Base-by-base conservation (phyloP, 2,888 invertebrate species). In the Ceriagrion tenellum region DNA sequence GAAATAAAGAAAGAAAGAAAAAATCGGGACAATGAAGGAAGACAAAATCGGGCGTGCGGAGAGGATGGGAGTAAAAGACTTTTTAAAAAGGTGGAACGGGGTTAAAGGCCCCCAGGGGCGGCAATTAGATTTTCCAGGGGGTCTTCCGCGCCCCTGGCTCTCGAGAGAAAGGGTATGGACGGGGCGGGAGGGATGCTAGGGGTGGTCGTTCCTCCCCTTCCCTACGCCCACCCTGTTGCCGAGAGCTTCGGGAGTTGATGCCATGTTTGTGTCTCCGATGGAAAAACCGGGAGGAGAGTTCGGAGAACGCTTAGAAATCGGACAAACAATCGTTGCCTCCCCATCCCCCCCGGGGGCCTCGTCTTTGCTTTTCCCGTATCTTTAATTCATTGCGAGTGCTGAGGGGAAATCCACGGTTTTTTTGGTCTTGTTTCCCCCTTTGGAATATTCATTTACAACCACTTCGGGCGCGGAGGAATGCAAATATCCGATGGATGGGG, bases 51-150 rank as follows among this genome's bases (percentile, higher is more conserved):
- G 69, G 69, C 20, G 59, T 18, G 69, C 47, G 47, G 47, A 47
- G 47, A 47, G 69, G n/a, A 26, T 26, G 12, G 69, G 26, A n/a
- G 81, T 3, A 30, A n/a, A 81, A 35, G 30, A 35, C 30, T 81
- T 35, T 26, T 81, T 81, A 35, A 81, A 69, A 69, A 69, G n/a
- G 69, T 47, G 47, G 12, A 69, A 6, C 13, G 35, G 81, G 35
- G 81, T 2, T 69, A 3, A 23, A 16, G 3, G 35, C 16, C 81
- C 69, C 26, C 30, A 35, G 16, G 81, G 81, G 35, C 35, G 13
- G 81, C 81, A 81, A 81, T 81, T 81, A 81, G 81, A 81, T 81
- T 81, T n/a, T n/a, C n/a, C 81, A 13, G 16, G 35, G 81, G 59
- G 59, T 59, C 81, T 26, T 23, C 26, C 26, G 69, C 26, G 23